Evolutionary conservation across 2,888 invertebrate genomes (phyloP).

Genomic region (Cheiracanthium punctorium): DNA sequence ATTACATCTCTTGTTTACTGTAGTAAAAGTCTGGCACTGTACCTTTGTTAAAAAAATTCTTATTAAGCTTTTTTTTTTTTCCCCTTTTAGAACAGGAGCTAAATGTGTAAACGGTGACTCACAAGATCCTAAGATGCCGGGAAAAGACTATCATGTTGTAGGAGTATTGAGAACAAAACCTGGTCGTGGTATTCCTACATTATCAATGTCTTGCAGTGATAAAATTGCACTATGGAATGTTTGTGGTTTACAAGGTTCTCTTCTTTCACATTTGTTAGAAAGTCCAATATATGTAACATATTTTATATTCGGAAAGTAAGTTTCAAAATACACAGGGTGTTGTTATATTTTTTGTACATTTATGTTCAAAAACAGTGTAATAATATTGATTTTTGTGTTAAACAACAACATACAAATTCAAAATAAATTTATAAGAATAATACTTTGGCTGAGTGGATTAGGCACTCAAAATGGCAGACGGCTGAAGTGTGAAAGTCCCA

Average conservation of each 20-base stretch:
- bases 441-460: no score
- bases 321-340: slow-evolving; percentile 71
- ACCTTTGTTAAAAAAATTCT: no score
- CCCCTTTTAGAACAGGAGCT: slow-evolving; percentile 89
- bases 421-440: no score
- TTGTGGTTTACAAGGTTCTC: slow-evolving; percentile 87
- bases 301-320: slow-evolving; percentile 83
- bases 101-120: slow-evolving; percentile 81
- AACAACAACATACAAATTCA: no score
- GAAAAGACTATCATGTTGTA: slow-evolving; percentile 82
- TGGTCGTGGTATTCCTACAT: slow-evolving; percentile 90
- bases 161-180: slow-evolving; percentile 90
- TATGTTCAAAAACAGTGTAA: neutral
- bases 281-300: slow-evolving; percentile 83
- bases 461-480: no score
- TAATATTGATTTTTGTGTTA: neutral
- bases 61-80: no score
- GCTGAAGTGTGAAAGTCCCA: no score
- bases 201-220: slow-evolving; percentile 95
- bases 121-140: slow-evolving; percentile 81
- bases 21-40: no score
- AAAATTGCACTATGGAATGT: slow-evolving; percentile 93
- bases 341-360: neutral
- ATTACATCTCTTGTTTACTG: no score
- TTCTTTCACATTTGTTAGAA: slow-evolving; percentile 83